phyloP scores from a whole-genome alignment of 2,113 vertebrate genomes.

The Mixornis gularis region DNA sequence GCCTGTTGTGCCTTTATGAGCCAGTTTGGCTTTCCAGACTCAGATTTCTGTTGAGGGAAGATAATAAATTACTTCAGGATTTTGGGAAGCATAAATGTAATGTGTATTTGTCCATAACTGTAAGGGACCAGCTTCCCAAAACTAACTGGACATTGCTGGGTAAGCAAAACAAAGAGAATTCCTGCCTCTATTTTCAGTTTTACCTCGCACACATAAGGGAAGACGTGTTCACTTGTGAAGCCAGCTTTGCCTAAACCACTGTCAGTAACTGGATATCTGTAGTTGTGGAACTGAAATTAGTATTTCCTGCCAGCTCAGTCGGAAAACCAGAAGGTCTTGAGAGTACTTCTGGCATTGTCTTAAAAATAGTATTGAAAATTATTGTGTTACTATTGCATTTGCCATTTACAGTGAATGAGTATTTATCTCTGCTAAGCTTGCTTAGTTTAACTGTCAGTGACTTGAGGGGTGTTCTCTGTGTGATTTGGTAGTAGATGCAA shows the following conservation, averaged over 20 bases:
- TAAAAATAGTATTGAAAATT: background rate
- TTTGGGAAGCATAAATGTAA: background rate
- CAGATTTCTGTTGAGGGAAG: background rate
- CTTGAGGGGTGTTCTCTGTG: background rate
- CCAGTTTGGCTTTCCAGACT: background rate
- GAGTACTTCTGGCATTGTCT: background rate
- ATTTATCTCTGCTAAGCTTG: background rate
- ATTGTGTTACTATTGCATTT: background rate
- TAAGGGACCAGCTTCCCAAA: background rate
- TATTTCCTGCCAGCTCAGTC: background rate
- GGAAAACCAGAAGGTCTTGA: background rate
- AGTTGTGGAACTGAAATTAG: background rate
- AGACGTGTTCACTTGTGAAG: background rate
- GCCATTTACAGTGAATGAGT: background rate
- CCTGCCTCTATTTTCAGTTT: background rate
- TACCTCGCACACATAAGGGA: accelerated
- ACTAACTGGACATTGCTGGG: background rate
- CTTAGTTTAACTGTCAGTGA: background rate
- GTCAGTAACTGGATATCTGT: background rate
- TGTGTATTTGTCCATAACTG: background rate
- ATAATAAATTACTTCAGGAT: background rate
- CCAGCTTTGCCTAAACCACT: background rate
- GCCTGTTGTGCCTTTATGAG: background rate
- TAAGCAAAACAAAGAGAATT: background rate
- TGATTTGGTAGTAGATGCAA: background rate